A percentile compares a stretch with the other conserved stretches of the same genome.
Conservation (phyloP, 2,888 invertebrate genomes). For the Pollenia angustigena region DNA sequence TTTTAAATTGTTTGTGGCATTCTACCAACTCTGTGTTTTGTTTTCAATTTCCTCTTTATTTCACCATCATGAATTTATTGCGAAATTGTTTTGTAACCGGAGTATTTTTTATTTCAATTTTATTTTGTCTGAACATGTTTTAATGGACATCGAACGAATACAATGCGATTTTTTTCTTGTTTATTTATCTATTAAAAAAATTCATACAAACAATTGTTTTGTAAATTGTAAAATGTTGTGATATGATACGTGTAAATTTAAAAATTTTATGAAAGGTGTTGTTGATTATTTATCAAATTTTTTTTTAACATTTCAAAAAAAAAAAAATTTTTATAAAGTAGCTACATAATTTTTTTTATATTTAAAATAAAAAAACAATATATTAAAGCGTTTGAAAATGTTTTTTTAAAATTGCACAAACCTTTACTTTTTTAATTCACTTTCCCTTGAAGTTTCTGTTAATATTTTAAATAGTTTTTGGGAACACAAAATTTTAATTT, state of each 20-base stretch:
- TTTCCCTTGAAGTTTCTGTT: too few relatives aligned
- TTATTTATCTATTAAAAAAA: slow-evolving; percentile 8
- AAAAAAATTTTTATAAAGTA: background rate
- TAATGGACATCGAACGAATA: slow-evolving; percentile 28
- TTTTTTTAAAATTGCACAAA: too few relatives aligned
- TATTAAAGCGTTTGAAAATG: too few relatives aligned
- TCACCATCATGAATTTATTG: slow-evolving; percentile 9
- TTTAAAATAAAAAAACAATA: background rate
- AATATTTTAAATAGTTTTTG: too few relatives aligned
- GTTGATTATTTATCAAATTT: background rate
- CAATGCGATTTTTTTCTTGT: background rate
- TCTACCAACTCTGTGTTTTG: slow-evolving; percentile 46
- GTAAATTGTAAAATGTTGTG: slow-evolving; percentile 17
- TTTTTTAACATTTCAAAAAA: background rate
- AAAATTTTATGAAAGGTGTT: slow-evolving; percentile 22
- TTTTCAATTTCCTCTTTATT: slow-evolving; percentile 7
- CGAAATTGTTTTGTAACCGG: slow-evolving; percentile 16
- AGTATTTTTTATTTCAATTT: slow-evolving; percentile 17
- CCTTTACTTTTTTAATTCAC: too few relatives aligned
- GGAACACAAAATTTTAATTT: too few relatives aligned
- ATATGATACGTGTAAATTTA: slow-evolving; percentile 36
- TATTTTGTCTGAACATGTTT: slow-evolving; percentile 33
- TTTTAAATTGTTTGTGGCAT: slow-evolving; percentile 28
- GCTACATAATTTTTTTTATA: background rate
- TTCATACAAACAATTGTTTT: slow-evolving; percentile 28